phyloP scores from a whole-genome alignment of 2,113 vertebrate genomes.

The Colinus virginianus region DNA sequence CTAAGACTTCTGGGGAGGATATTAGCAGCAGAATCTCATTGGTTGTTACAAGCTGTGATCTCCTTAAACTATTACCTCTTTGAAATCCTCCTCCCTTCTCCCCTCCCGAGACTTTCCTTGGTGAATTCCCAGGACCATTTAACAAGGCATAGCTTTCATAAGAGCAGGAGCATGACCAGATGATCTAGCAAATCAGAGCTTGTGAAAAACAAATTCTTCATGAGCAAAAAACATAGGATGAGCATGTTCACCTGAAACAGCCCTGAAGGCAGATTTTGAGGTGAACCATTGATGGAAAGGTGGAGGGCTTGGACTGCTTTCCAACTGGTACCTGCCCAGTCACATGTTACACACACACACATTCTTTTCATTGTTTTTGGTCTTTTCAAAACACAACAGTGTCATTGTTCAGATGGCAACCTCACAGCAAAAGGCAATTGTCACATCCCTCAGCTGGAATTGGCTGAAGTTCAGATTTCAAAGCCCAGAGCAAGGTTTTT shows the following conservation, averaged over 20 bases:
- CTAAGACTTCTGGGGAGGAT: neutral
- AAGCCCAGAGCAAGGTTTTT: constrained; percentile 44
- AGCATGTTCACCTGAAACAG: neutral
- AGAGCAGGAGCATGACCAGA: constrained; percentile 28
- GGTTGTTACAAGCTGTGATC: constrained; percentile 30
- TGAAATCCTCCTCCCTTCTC: neutral
- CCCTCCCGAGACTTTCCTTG: neutral
- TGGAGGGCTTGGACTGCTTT: neutral
- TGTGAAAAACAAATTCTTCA: neutral
- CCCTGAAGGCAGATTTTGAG: neutral
- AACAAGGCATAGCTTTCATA: constrained; percentile 23
- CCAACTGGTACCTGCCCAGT: neutral
- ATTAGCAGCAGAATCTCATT: constrained; percentile 13
- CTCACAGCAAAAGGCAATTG: neutral
- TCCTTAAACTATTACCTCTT: neutral
- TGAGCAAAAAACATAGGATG: neutral
- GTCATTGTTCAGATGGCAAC: constrained; percentile 37
- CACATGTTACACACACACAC: neutral
- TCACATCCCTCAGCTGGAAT: neutral
- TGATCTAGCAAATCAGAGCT: neutral
- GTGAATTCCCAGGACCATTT: constrained; percentile 14
- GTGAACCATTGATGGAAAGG: neutral
- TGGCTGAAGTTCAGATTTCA: constrained; percentile 49
- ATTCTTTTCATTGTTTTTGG: neutral
- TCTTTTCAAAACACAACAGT: constrained; percentile 40